Percentiles rank a stretch among this genome's conserved stretches.
phyloP scores from a whole-genome alignment of 2,797 vertebrate genomes.

The Propithecus perrieri region DNA sequence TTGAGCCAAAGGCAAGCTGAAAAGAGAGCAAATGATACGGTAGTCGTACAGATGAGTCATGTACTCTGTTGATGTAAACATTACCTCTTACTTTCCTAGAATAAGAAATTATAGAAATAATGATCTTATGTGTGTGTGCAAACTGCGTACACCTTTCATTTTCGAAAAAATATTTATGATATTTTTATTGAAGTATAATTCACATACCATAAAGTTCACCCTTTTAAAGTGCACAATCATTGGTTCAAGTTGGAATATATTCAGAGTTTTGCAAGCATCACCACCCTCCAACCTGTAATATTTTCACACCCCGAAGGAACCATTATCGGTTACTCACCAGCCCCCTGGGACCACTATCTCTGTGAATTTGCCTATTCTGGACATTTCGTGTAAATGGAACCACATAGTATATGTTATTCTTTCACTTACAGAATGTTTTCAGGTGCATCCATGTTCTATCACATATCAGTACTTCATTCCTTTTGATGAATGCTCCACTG shows the following conservation, averaged over 20 bases:
- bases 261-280: neutral
- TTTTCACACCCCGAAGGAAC: rapidly evolving
- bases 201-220: neutral
- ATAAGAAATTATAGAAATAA: neutral
- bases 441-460: neutral
- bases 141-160: neutral
- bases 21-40: neutral
- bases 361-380: neutral
- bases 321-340: neutral
- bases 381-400: neutral
- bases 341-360: neutral
- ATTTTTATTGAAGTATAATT: neutral
- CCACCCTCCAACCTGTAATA: neutral
- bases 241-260: neutral
- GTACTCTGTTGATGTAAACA: neutral
- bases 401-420: too few relatives aligned
- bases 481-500: neutral
- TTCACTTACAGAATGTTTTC: neutral
- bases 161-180: neutral
- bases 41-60: neutral
- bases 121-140: neutral
- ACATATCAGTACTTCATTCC: neutral
- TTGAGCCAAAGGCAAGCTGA: neutral
- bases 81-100: neutral
- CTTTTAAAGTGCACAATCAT: too few relatives aligned